Conservation (phyloP, 1,140 invertebrate genomes). For the Psix sp. region DNA sequence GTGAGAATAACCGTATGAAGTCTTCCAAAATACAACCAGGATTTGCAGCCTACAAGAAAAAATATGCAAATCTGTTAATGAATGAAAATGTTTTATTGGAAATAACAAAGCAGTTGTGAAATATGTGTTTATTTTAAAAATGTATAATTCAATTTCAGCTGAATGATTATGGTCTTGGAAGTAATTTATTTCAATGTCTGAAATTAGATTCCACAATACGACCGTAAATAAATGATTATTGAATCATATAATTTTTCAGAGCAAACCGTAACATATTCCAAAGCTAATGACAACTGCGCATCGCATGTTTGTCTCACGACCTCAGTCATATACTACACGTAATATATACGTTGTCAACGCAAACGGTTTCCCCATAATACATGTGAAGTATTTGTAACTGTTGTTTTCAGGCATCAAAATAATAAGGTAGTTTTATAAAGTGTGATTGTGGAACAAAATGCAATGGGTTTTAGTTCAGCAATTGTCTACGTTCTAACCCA, state of each 20-base stretch:
- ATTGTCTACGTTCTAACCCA: too few relatives aligned
- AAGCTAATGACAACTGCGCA: slow-evolving; percentile 5
- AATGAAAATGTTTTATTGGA: too few relatives aligned
- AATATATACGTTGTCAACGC: slow-evolving; percentile 25
- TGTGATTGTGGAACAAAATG: slow-evolving; percentile 7
- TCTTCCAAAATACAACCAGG: slow-evolving; percentile 93
- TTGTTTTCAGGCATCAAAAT: slow-evolving; percentile 20
- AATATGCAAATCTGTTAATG: too few relatives aligned
- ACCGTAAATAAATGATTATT: too few relatives aligned
- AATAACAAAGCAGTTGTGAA: too few relatives aligned
- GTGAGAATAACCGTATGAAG: slow-evolving; percentile 99
- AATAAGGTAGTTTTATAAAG: slow-evolving; percentile 3
- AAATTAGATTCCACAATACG: too few relatives aligned
- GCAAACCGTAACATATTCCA: slow-evolving; percentile 4
- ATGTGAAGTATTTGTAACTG: slow-evolving; percentile 5
- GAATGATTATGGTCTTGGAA: not conserved
- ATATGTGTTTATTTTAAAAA: too few relatives aligned
- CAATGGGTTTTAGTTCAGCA: not conserved
- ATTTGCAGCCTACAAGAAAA: slow-evolving; percentile 88
- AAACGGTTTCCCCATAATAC: slow-evolving; percentile 16
- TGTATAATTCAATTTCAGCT: not conserved
- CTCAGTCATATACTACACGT: slow-evolving; percentile 6
- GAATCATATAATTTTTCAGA: too few relatives aligned
- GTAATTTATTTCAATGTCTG: not conserved
- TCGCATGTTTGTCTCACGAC: slow-evolving; percentile 9